A percentile compares a stretch with the other conserved stretches of the same genome.
phyloP scores from a whole-genome alignment of 1,140 invertebrate species.

The Anoplolepis gracilipes region DNA sequence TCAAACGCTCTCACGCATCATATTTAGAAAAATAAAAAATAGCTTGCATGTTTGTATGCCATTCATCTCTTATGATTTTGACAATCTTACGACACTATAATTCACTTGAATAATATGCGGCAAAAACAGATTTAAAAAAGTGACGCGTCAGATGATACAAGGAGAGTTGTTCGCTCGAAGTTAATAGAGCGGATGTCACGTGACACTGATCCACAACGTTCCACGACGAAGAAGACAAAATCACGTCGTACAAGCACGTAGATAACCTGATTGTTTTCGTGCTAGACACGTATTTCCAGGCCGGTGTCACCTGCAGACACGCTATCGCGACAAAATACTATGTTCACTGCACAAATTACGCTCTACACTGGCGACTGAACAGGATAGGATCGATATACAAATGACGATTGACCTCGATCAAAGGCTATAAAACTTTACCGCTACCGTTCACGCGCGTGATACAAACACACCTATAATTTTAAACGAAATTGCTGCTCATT shows the following conservation, averaged over 20 bases:
- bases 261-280: constrained; percentile 60
- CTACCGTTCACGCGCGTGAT: background rate
- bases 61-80: background rate
- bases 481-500: constrained; percentile 42
- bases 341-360: constrained; percentile 35
- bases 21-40: background rate
- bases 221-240: constrained; percentile 5
- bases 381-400: constrained; percentile 12
- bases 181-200: background rate
- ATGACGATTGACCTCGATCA: constrained; percentile 33
- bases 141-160: background rate
- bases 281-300: constrained; percentile 51
- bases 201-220: background rate
- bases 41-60: background rate
- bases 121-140: background rate
- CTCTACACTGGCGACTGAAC: background rate
- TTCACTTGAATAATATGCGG: background rate
- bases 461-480: constrained; percentile 20
- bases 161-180: no score
- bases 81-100: background rate
- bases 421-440: constrained; percentile 11
- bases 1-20: background rate
- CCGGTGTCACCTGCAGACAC: constrained; percentile 67
- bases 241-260: constrained; percentile 3
- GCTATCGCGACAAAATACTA: constrained; percentile 70